phyloP scores from a whole-genome alignment of 2,797 vertebrate species.

The Hemitrygon akajei region DNA sequence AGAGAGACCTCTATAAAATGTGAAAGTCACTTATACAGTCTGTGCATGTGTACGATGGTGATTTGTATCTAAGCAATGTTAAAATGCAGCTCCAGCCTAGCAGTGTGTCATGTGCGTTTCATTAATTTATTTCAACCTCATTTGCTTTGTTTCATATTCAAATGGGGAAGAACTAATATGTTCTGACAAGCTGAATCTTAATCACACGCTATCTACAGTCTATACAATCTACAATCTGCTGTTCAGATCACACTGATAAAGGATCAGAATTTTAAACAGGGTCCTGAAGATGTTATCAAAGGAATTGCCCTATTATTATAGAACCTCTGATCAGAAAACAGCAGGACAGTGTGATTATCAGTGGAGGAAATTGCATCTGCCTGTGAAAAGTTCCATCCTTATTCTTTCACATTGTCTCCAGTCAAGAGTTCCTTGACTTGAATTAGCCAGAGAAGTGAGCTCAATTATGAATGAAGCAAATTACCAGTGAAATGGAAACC shows the following conservation, averaged over 20 bases:
- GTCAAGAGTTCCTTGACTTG: background rate
- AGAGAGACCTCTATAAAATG: background rate
- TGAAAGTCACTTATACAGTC: background rate
- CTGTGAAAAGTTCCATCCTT: background rate
- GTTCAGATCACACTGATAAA: slow-evolving; percentile 20
- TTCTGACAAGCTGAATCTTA: slow-evolving; percentile 36
- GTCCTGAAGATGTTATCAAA: slow-evolving; percentile 20
- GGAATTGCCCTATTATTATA: slow-evolving; percentile 17
- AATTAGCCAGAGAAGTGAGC: background rate
- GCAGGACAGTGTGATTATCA: background rate
- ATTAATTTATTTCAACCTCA: slow-evolving; percentile 38
- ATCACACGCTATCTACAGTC: slow-evolving; percentile 31
- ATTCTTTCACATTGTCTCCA: background rate
- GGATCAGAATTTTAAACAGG: slow-evolving; percentile 33
- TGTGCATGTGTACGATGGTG: background rate
- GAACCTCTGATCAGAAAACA: background rate
- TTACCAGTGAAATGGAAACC: background rate
- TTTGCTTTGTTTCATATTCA: slow-evolving; percentile 37
- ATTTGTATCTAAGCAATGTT: slow-evolving; percentile 35
- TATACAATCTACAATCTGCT: slow-evolving; percentile 31
- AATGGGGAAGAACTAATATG: slow-evolving; percentile 31
- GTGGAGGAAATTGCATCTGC: background rate
- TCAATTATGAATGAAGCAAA: slow-evolving; percentile 26
- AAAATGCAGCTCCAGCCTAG: slow-evolving; percentile 3
- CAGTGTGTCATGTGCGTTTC: background rate